Base-by-base conservation (phyloP, 2,888 invertebrate genomes). In the Halictus quadricinctus region DNA sequence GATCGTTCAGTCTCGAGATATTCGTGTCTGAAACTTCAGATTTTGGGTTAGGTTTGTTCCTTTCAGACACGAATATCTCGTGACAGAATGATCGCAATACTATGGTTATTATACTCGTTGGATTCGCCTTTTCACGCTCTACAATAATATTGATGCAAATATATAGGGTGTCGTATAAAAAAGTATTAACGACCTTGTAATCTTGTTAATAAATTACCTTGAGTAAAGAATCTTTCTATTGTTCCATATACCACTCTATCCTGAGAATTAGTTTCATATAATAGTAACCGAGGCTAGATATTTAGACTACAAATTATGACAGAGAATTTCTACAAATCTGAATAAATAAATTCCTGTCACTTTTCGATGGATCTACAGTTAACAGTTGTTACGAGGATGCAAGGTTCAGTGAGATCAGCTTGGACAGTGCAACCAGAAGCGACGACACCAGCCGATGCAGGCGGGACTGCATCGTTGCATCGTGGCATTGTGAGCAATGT, bases 401-500 rank as follows among this genome's bases (percentile, higher is more conserved):
- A 46, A 29, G 74, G 46, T n/a, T 70, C 29, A 54, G 64, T 18
- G 41, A 73, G 64, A 69, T 73, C 58, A 72, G 80, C 75, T 83
- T 81, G 73, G 81, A 50, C 76, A 76, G 86, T 75, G 79, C 72
- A 73, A 79, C 76, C 76, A 72, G 75, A 81, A 80, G 75, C 54
- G 83, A 70, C 76, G 81, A 64, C 83, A 86, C 76, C 81, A 83
- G 74, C 60, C 82, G 84, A 70, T 70, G 78, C 80, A 90, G 87
- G 81, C 87, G 60, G 60, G 88, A 85, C 79, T 88, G 89, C 89
- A 89, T 89, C 89, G 91, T 90, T 54, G 54, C 21, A 54, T 54
- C 54, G 54, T 54, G 91, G 88, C 89, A 89, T 90, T 88, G 90
- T 81, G 89, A 91, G 91, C 93, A 93, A 93, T 93, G 93, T 93